phyloP scores from a whole-genome alignment of 2,888 invertebrate genomes.

The Acleris sparsana region DNA sequence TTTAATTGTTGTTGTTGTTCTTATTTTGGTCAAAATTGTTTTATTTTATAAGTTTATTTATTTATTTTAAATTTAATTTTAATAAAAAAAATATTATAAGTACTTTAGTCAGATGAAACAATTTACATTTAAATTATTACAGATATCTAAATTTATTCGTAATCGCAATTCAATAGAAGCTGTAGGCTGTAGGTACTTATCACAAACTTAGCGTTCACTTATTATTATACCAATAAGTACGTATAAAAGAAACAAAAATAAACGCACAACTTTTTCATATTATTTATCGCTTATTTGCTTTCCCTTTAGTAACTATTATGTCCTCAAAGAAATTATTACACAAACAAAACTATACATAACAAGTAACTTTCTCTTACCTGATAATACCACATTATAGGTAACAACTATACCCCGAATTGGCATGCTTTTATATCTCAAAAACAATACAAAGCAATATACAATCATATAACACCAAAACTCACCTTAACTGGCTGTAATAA shows the following conservation, averaged over 20 bases:
- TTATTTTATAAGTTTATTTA: too few relatives aligned
- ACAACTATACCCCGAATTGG: conserved; percentile 34
- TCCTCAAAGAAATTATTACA: conserved; percentile 12
- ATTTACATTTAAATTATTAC: too few relatives aligned
- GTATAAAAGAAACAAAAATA: not conserved
- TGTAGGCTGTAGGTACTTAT: too few relatives aligned
- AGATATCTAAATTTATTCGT: too few relatives aligned
- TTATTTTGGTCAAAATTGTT: too few relatives aligned
- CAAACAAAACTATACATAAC: conserved; percentile 23
- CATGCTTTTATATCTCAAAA: conserved; percentile 33
- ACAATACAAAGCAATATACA: conserved; percentile 5
- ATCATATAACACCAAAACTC: not conserved
- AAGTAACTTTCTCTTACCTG: conserved; percentile 24
- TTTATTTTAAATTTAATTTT: too few relatives aligned
- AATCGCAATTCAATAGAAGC: too few relatives aligned
- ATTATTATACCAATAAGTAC: not conserved
- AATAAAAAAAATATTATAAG: too few relatives aligned
- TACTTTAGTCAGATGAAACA: too few relatives aligned
- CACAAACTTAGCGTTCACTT: too few relatives aligned
- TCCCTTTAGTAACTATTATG: not conserved
- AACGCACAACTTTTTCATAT: not conserved
- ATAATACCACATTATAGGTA: conserved; percentile 33
- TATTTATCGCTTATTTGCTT: not conserved
- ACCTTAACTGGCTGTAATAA: conserved; percentile 2
- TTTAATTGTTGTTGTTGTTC: too few relatives aligned